Conservation (phyloP, 2,797 vertebrate species). For the Cuniculus paca region DNA sequence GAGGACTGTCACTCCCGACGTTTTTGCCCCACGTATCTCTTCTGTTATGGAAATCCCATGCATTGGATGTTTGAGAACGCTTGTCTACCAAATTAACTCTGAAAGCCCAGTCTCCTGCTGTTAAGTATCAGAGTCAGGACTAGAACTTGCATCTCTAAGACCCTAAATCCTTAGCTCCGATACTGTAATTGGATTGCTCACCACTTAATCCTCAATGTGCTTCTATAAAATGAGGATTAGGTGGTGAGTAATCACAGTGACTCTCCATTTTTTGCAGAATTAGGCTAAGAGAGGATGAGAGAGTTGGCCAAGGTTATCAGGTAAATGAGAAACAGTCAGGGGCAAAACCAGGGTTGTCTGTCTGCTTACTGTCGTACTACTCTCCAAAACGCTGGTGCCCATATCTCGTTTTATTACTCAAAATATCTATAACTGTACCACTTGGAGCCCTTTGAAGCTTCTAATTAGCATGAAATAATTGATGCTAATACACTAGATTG, state of each 20-base stretch:
- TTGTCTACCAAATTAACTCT: neutral
- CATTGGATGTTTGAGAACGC: neutral
- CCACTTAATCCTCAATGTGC: neutral
- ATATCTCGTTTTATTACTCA: neutral
- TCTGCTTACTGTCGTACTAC: neutral
- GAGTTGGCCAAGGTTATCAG: neutral
- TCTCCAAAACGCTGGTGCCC: neutral
- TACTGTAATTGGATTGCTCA: neutral
- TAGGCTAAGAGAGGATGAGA: neutral
- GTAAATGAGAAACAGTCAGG: neutral
- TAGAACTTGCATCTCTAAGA: neutral
- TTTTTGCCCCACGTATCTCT: neutral
- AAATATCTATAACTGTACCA: neutral
- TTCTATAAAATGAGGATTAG: constrained; percentile 30
- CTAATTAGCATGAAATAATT: constrained; percentile 35
- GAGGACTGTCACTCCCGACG: neutral
- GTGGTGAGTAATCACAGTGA: neutral
- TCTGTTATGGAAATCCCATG: neutral
- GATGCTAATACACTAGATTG: neutral
- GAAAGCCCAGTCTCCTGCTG: neutral
- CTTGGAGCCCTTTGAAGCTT: constrained; percentile 38
- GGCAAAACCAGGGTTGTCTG: neutral
- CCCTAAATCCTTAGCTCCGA: neutral
- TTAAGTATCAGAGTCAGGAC: neutral
- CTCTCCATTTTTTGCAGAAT: neutral